phyloP scores from a whole-genome alignment of 1,140 invertebrate species.

The Paralvinella palmiformis region DNA sequence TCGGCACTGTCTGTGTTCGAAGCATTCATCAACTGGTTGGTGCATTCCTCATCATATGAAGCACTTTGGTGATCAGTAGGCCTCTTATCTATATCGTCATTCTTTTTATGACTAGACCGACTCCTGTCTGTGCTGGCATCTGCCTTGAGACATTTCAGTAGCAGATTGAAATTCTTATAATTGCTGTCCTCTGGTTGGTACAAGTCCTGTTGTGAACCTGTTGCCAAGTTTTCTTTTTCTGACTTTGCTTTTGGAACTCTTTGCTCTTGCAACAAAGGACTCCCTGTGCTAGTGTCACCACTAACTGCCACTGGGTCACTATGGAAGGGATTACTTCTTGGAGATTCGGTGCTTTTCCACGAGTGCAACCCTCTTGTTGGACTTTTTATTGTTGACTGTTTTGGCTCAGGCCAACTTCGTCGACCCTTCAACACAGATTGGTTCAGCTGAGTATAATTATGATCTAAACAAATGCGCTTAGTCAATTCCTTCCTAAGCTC shows the following conservation, averaged over 20 bases:
- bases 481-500: background rate
- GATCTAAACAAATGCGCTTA: conserved; percentile 4
- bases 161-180: conserved; percentile 12
- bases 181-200: conserved; percentile 8
- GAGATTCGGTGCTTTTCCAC: no score
- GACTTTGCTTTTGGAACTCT: no score
- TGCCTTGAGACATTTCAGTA: conserved; percentile 9
- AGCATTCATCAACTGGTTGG: background rate
- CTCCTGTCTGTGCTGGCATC: background rate
- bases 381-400: no score
- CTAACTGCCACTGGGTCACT: no score
- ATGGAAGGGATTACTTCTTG: no score
- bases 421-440: no score
- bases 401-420: no score
- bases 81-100: background rate
- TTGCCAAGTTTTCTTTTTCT: background rate
- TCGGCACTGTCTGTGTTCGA: background rate
- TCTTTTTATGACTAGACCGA: background rate
- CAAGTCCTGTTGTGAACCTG: background rate
- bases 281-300: no score
- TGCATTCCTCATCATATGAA: background rate
- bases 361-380: no score
- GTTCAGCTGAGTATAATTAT: conserved; percentile 1
- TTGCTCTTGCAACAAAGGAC: no score
- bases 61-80: background rate